Conservation (phyloP, 2,113 vertebrate genomes). For the Hippocampus guttulatus region DNA sequence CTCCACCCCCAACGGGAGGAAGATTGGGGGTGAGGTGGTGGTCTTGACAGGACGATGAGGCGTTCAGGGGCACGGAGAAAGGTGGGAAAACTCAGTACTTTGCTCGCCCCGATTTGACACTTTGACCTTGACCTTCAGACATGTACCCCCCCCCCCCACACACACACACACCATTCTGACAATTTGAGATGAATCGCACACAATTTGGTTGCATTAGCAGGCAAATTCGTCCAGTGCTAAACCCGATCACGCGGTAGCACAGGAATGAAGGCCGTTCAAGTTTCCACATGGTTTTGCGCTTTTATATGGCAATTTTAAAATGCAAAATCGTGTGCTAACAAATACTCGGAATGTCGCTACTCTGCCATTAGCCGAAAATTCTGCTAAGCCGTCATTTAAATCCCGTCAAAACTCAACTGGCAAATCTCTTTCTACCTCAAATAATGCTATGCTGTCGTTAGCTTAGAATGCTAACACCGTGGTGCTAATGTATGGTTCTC, state of each 20-base stretch:
- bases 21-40: slow-evolving; percentile 13
- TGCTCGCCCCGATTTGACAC: slow-evolving; percentile 65
- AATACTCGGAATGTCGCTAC: neutral
- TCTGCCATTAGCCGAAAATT: neutral
- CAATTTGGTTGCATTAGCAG: neutral
- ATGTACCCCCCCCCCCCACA: slow-evolving; percentile 2
- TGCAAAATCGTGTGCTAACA: neutral
- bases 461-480: neutral
- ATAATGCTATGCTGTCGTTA: neutral
- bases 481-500: neutral
- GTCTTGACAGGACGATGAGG: slow-evolving; percentile 64
- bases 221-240: neutral
- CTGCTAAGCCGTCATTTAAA: neutral
- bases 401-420: neutral
- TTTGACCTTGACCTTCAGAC: slow-evolving; percentile 69
- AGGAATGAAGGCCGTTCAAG: neutral
- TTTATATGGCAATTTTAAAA: neutral
- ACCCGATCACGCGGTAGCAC: neutral
- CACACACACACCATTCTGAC: neutral
- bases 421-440: neutral
- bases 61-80: slow-evolving; percentile 50
- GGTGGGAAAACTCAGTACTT: slow-evolving; percentile 72
- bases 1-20: slow-evolving; percentile 39
- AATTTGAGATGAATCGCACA: slow-evolving; percentile 28
- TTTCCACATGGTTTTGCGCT: neutral